phyloP scores from a whole-genome alignment of 1,140 invertebrate species.

The Heliconius eleuchia region DNA sequence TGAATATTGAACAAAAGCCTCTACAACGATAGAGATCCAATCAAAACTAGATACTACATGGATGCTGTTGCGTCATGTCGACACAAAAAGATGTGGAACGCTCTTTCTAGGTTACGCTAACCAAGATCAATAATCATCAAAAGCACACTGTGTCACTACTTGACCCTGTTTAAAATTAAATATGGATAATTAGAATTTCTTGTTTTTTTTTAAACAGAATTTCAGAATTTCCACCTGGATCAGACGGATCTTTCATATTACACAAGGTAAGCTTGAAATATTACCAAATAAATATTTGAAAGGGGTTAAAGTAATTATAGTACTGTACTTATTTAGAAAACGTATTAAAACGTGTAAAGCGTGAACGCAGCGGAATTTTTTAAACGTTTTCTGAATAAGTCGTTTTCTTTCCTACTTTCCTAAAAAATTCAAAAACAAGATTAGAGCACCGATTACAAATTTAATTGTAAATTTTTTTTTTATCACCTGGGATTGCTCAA shows the following conservation, averaged over 20 bases:
- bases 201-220: too few species aligned
- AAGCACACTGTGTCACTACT: neutral
- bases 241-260: too few species aligned
- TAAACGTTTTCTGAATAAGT: too few species aligned
- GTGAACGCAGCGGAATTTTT: neutral
- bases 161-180: too few species aligned
- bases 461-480: neutral
- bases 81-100: slow-evolving; percentile 16
- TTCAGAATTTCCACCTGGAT: neutral
- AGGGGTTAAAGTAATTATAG: neutral
- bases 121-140: slow-evolving; percentile 14
- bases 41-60: neutral
- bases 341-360: too few species aligned
- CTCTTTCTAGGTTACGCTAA: neutral
- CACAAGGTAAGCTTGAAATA: too few species aligned
- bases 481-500: neutral
- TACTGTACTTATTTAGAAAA: too few species aligned
- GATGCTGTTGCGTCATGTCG: neutral
- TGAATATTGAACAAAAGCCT: neutral
- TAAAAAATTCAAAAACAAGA: too few species aligned
- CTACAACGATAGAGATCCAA: neutral
- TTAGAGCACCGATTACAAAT: neutral
- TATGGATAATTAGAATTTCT: too few species aligned
- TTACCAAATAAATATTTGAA: neutral
- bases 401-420: too few species aligned